Conservation (phyloP, 2,113 vertebrate genomes). For the Odontophorus gujanensis region DNA sequence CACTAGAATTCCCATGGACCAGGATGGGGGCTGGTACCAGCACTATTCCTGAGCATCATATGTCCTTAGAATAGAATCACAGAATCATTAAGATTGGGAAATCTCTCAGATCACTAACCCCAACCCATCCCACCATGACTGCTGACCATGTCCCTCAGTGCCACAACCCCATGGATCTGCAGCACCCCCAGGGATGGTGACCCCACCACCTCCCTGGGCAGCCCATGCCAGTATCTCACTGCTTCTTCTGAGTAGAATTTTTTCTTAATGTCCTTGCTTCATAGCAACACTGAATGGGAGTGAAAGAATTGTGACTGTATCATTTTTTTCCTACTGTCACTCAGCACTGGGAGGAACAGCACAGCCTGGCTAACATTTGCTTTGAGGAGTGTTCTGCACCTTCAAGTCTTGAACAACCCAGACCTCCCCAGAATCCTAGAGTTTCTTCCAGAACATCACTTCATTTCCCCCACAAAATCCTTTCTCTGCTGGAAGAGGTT, state of each 20-base stretch:
- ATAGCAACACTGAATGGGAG: neutral
- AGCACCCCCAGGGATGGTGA: too few relatives aligned
- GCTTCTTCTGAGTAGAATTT: too few relatives aligned
- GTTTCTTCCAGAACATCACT: neutral
- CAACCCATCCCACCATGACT: too few relatives aligned
- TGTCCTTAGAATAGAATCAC: too few relatives aligned
- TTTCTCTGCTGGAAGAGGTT: neutral
- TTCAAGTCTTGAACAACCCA: neutral
- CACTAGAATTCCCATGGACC: neutral
- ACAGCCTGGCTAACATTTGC: neutral
- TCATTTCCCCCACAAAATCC: neutral
- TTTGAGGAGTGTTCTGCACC: neutral
- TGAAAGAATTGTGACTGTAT: neutral
- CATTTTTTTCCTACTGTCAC: neutral
- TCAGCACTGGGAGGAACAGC: neutral
- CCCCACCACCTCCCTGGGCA: too few relatives aligned
- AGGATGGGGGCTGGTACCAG: neutral
- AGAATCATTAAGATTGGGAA: too few relatives aligned
- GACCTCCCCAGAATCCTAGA: neutral
- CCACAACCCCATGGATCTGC: too few relatives aligned
- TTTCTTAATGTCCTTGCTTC: neutral
- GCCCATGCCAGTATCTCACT: too few relatives aligned
- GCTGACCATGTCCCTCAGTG: too few relatives aligned
- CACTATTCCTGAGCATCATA: accelerated
- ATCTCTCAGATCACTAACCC: too few relatives aligned